Percentiles rank a stretch among this genome's conserved stretches.
These are phyloP conservation scores for Rhinolophus sinicus DNA, from an alignment of 2,113 vertebrate species.

Conservation along the genomic window DNA sequence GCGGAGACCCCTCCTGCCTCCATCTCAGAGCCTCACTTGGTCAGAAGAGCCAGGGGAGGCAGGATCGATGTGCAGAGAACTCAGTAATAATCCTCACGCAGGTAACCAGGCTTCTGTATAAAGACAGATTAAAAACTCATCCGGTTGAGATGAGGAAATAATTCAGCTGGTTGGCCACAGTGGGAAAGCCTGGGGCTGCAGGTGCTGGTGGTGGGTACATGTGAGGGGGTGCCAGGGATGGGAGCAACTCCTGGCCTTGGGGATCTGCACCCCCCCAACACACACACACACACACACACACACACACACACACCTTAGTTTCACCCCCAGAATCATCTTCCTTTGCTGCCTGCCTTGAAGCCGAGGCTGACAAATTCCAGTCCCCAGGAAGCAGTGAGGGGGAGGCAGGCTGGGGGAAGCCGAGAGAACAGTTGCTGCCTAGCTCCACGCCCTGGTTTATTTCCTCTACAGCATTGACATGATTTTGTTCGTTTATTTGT, in stretches of 20 bases:
- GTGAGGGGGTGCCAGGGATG: background rate
- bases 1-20: background rate
- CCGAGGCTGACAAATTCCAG: conserved; percentile 63
- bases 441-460: conserved; percentile 52
- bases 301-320: background rate
- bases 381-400: conserved; percentile 55
- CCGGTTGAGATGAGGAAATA: conserved; percentile 66
- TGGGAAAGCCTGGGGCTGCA: conserved; percentile 37
- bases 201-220: background rate
- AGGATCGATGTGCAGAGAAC: conserved; percentile 66
- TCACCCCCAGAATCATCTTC: conserved; percentile 47
- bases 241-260: background rate
- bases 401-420: background rate
- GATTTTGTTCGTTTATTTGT: conserved; percentile 64
- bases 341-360: conserved; percentile 62
- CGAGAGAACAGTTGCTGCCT: background rate
- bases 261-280: background rate
- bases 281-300: no score
- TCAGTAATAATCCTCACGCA: conserved; percentile 51
- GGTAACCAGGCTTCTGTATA: conserved; percentile 65
- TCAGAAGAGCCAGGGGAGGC: conserved; percentile 49
- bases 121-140: conserved; percentile 80
- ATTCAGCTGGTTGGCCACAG: conserved; percentile 60
- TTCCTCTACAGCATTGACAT: conserved; percentile 48
- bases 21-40: conserved; percentile 39